A percentile compares a stretch with the other conserved stretches of the same genome.
These are phyloP conservation scores for Drosophila nasuta DNA, from an alignment of 1,140 invertebrate species.

Conservation along the genomic window DNA sequence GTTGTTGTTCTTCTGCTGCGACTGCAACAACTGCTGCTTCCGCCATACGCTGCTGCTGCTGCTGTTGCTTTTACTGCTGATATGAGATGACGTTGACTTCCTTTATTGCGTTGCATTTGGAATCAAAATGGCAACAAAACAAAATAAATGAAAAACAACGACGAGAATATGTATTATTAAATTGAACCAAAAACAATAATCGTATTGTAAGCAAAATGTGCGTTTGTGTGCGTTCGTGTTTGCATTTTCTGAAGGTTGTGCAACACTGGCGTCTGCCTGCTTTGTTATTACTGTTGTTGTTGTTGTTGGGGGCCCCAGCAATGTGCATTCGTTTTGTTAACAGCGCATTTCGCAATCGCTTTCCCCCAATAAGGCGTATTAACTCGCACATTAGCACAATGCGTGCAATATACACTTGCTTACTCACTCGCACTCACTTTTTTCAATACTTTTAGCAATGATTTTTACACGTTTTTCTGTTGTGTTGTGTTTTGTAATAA, in stretches of 20 bases:
- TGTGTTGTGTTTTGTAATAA: slow-evolving; percentile 59
- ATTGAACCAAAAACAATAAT: slow-evolving; percentile 58
- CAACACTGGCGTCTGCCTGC: slow-evolving; percentile 60
- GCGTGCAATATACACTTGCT: background rate
- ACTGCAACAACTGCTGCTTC: slow-evolving; percentile 47
- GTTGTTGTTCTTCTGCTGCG: slow-evolving; percentile 21
- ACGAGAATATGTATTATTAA: slow-evolving; percentile 62
- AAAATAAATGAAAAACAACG: slow-evolving; percentile 35
- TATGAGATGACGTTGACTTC: slow-evolving; percentile 56
- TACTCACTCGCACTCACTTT: background rate
- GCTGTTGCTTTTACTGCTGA: slow-evolving; percentile 34
- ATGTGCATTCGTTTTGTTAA: slow-evolving; percentile 39
- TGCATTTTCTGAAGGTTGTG: slow-evolving; percentile 31
- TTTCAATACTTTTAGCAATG: slow-evolving; percentile 15
- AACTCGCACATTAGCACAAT: background rate
- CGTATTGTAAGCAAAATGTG: slow-evolving; percentile 32
- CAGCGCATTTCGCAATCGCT: slow-evolving; percentile 74
- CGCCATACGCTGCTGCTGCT: slow-evolving; percentile 51
- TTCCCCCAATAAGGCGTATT: slow-evolving; percentile 35
- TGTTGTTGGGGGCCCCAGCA: slow-evolving; percentile 20
- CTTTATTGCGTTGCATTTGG: slow-evolving; percentile 40
- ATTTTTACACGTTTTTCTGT: slow-evolving; percentile 41
- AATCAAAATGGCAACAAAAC: slow-evolving; percentile 5
- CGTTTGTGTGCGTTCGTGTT: slow-evolving; percentile 32
- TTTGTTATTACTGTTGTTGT: slow-evolving; percentile 57